Conservation (phyloP, 2,113 vertebrate species). For the Perccottus glenii region DNA sequence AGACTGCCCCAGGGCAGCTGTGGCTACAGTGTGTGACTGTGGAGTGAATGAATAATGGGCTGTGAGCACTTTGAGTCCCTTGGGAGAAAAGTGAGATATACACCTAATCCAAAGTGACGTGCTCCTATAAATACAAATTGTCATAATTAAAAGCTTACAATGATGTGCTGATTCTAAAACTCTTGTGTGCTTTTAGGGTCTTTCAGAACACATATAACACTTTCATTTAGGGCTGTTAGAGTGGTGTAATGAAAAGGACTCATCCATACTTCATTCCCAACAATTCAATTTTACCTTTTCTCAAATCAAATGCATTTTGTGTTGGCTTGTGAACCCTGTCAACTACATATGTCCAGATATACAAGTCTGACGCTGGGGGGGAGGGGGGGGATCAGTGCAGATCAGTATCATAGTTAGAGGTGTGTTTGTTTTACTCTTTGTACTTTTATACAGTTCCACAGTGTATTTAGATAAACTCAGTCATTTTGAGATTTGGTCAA, state of each 20-base stretch:
- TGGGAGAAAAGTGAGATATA: too few species aligned
- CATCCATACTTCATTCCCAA: neutral
- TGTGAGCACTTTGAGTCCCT: too few species aligned
- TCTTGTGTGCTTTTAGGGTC: too few species aligned
- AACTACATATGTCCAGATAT: neutral
- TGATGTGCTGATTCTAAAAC: too few species aligned
- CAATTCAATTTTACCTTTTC: neutral
- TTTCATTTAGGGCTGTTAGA: too few species aligned
- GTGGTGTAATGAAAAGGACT: neutral
- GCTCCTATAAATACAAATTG: too few species aligned
- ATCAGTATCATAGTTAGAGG: slow-evolving; percentile 6
- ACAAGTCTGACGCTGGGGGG: neutral
- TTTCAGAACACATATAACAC: too few species aligned
- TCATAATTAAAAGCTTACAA: too few species aligned
- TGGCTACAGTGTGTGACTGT: too few species aligned
- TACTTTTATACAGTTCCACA: neutral
- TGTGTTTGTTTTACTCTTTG: neutral
- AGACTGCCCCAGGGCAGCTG: too few species aligned
- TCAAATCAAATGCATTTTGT: neutral
- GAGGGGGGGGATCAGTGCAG: slow-evolving; percentile 14
- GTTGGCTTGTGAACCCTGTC: slow-evolving; percentile 4
- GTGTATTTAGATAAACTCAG: neutral
- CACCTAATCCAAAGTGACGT: too few species aligned
- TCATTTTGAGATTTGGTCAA: neutral
- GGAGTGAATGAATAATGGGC: too few species aligned